Evolutionary conservation across 1,140 invertebrate genomes (phyloP), one percentile per base, ranked within the genome.

Genomic region (Anagrus nilaparvatae): DNA sequence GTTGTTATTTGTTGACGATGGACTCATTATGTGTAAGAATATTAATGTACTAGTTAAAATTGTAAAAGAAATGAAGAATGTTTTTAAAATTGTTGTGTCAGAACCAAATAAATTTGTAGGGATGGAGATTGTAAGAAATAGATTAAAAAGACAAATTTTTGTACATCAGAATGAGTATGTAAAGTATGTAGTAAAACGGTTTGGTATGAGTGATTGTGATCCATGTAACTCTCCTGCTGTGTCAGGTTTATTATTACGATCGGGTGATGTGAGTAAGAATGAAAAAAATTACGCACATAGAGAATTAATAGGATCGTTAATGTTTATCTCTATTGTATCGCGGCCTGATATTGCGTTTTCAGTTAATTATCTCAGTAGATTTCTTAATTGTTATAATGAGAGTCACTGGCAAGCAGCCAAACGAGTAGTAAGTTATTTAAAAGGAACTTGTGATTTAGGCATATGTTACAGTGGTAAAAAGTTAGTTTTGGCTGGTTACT

Each of bases 261-360:
- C 19, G 3, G 12, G 14, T 3, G 12, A 16, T 0, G 16, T 29
- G n/a, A 4, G 14, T 8, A 10, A 34, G 9, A 16, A 30, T 12
- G 29, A 16, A 30, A 16, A 30, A 14, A 30, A 13, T 16, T 16
- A n/a, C 13, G 46, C 43, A 25, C 69, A 55, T 44, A 53, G 56
- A 47, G 33, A 65, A 23, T 18, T 59, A 6, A 54, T 69, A 19
- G 63, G 65, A 14, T 34, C 42, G 29, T 47, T 72, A 13, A 55
- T 69, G 49, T 70, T 69, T 51, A 37, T 68, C 4, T 38, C 65
- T 8, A 51, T 60, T 4, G 34, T 50, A 2, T 66, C 67, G 4
- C 46, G 70, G 29, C 68, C 66, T 17, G 67, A 72, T 50, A 61
- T 72, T 31, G 40, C 60, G 6, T 70, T 55, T 51, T 46, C 60